A percentile compares a stretch with the other conserved stretches of the same genome.
These are phyloP conservation scores for Amblyraja radiata DNA, from an alignment of 2,797 vertebrate species.

Conservation along the genomic window DNA sequence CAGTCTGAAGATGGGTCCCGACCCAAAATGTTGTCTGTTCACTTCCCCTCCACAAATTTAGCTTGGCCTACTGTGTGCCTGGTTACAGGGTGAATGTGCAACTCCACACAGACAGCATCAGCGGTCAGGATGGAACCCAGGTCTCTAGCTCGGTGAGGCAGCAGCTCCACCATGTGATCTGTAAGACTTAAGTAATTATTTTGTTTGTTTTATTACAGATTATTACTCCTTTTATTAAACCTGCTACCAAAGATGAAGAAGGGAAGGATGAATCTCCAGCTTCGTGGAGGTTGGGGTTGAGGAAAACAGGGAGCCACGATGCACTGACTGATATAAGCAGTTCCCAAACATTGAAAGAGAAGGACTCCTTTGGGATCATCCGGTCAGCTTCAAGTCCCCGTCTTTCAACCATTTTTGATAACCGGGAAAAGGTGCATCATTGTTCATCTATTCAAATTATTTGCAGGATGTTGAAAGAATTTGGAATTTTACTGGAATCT, in stretches of 20 bases:
- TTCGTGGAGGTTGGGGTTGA: conserved; percentile 58
- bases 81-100: too few relatives aligned
- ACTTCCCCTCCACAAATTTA: too few relatives aligned
- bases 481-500: neutral
- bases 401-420: conserved; percentile 57
- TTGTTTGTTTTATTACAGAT: conserved; percentile 45
- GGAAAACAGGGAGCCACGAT: conserved; percentile 64
- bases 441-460: neutral
- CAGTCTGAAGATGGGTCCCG: too few relatives aligned
- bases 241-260: conserved; percentile 47
- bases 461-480: neutral
- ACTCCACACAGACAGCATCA: too few relatives aligned
- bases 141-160: too few relatives aligned
- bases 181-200: neutral
- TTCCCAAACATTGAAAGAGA: conserved; percentile 51
- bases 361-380: conserved; percentile 47
- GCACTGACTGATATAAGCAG: conserved; percentile 50
- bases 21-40: too few relatives aligned
- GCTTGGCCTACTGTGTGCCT: too few relatives aligned
- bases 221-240: conserved; percentile 52
- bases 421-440: conserved; percentile 57
- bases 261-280: conserved; percentile 62
- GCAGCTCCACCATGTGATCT: too few relatives aligned
- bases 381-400: conserved; percentile 62
- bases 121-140: too few relatives aligned